Evolutionary conservation across 37 sponge, comb jelly and placozoan species (phyloP).

Genomic region (Eunapius fragilis): DNA sequence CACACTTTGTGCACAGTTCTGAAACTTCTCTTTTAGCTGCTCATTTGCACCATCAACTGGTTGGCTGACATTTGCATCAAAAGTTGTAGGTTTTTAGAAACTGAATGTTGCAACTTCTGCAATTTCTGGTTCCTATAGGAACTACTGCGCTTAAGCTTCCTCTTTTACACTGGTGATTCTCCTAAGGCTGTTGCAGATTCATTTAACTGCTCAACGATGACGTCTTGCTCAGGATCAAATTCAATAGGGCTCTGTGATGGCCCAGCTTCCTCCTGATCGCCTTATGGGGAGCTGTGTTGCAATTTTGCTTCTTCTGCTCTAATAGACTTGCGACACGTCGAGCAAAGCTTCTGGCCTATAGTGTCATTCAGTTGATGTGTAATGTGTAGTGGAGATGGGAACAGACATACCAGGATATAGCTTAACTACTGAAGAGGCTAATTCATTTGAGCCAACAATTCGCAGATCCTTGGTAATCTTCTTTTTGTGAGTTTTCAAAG

Average conservation of each 20-base stretch:
- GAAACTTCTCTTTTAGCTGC: constrained; percentile 43
- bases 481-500: neutral
- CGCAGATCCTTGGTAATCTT: neutral
- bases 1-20: constrained; percentile 2
- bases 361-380: neutral
- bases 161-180: neutral
- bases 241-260: neutral
- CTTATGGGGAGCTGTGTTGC: neutral
- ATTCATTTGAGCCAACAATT: neutral
- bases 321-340: neutral
- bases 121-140: neutral
- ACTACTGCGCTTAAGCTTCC: neutral
- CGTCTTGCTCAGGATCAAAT: neutral
- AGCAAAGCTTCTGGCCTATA: neutral
- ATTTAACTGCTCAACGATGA: neutral
- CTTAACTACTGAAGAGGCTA: neutral
- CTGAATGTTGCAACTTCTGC: neutral
- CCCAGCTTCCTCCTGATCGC: neutral
- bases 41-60: constrained; percentile 9
- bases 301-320: neutral
- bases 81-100: neutral
- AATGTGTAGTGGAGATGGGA: neutral
- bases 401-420: neutral
- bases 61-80: neutral
- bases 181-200: neutral